Evolutionary conservation across 2,888 invertebrate genomes (phyloP).

Genomic region (Athripsodes cinereus): DNA sequence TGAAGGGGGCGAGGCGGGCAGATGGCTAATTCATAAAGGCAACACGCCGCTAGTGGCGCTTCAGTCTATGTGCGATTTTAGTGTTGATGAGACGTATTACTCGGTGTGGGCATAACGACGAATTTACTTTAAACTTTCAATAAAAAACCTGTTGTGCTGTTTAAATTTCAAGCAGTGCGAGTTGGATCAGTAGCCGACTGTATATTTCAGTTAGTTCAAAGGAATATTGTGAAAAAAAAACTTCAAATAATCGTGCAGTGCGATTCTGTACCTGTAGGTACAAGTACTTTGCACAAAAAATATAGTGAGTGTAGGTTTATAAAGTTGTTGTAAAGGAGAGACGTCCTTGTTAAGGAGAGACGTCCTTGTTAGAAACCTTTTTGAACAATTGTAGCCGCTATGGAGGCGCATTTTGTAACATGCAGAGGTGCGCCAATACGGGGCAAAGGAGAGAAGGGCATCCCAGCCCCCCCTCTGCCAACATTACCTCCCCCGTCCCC

Average conservation of each 20-base stretch:
- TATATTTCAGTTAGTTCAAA: no score
- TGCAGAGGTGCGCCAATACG: conserved; percentile 32
- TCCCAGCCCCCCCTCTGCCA: conserved; percentile 37
- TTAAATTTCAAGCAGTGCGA: conserved; percentile 1
- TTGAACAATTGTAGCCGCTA: conserved; percentile 36
- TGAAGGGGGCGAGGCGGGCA: conserved; percentile 21
- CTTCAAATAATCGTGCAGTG: no score
- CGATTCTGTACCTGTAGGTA: no score
- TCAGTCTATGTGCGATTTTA: conserved; percentile 18
- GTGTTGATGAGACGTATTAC: not conserved
- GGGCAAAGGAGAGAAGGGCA: conserved; percentile 29
- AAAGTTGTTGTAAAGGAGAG: not conserved
- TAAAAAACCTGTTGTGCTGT: conserved; percentile 18
- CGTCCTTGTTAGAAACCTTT: conserved; percentile 4
- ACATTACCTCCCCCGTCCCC: conserved; percentile 7
- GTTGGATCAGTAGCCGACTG: conserved; percentile 17
- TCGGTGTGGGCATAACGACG: conserved; percentile 10
- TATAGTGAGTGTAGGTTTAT: not conserved
- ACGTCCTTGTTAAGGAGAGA: not conserved
- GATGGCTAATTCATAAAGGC: conserved; percentile 17
- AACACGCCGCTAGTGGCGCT: conserved; percentile 10
- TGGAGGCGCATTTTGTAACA: conserved; percentile 54
- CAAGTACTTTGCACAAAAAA: no score
- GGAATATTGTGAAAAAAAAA: no score
- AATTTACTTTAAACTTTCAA: conserved; percentile 12